Evolutionary conservation across 2,888 invertebrate genomes (phyloP), one percentile per base, ranked within the genome.

Genomic region (Hoplodrina ambigua): DNA sequence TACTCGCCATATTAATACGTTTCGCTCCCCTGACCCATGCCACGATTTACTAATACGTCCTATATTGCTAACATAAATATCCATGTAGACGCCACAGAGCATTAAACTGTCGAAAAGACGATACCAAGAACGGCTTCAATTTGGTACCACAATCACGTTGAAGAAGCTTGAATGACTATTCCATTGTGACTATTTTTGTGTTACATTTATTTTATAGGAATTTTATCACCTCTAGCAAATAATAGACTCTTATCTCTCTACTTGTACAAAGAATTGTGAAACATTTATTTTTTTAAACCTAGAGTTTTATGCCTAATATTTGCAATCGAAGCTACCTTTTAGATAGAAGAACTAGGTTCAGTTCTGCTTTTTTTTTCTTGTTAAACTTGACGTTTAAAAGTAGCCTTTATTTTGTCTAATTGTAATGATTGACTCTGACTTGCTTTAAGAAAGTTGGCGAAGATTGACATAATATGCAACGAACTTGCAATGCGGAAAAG

Each of bases 1-100:
- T 44, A 61, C 17, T 53, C 52, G 52, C 79, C 46, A 57, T 74
- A 74, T 79, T 79, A 77, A 77, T 73, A 53, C 56, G 69, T 69
- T 74, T 13, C 54, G 30, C 63, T 64, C 54, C 56, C 68, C 56
- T 58, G 19, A 74, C 33, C 64, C 57, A 17, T 10, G 11, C 41
- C 37, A 60, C 63, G 46, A 57, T 52, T 52, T 46, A 58, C 54
- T 60, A 57, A 73, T 64, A 46, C 46, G 17, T 37, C 37, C 8
- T 46, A 54, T 69, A 79, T 61, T 60, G 49, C 54, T 19, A 78
- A 60, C 66, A 67, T 78, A 72, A 72, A 78, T 72, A 66, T 20
- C 53, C 20, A 44, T 52, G 46, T n/a, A 52, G 11, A 60, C 44
- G 15, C 33, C 46, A 49, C 5, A 13, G 25, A 33, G 10, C 13